phyloP scores from a whole-genome alignment of 2,113 vertebrate species.

The Pelodiscus sinensis region DNA sequence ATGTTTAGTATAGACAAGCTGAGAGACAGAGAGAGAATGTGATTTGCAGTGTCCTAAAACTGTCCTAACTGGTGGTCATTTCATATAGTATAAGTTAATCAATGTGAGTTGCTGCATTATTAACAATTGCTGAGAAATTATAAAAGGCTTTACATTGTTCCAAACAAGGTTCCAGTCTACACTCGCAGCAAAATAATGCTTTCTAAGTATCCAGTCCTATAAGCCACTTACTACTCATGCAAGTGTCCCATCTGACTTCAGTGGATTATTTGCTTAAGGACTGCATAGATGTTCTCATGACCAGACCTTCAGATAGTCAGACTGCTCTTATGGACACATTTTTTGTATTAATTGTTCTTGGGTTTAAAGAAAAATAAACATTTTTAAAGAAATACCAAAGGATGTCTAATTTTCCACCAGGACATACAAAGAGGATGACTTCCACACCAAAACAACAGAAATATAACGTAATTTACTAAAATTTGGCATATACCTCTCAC shows the following conservation, averaged over 20 bases:
- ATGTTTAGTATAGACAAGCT: not conserved
- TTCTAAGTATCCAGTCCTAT: not conserved
- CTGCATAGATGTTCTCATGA: not conserved
- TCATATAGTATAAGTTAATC: not conserved
- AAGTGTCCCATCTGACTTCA: not conserved
- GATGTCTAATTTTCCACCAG: not conserved
- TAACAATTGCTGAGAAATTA: not conserved
- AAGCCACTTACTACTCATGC: not conserved
- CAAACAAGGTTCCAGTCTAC: not conserved
- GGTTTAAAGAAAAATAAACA: not conserved
- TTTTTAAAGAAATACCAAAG: not conserved
- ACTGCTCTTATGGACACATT: not conserved
- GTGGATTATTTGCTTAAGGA: not conserved
- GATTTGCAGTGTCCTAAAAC: not conserved
- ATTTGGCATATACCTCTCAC: not conserved
- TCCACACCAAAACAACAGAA: not conserved
- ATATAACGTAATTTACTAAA: not conserved
- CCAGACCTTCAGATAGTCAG: not conserved
- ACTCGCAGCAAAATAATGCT: not conserved
- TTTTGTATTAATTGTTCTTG: not conserved
- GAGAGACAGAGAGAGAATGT: not conserved
- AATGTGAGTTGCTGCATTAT: not conserved
- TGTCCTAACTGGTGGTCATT: not conserved
- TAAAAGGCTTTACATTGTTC: not conserved
- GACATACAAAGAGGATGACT: not conserved